A percentile compares a stretch with the other conserved stretches of the same genome.
phyloP scores from a whole-genome alignment of 2,113 vertebrate genomes.

The Chionis minor region DNA sequence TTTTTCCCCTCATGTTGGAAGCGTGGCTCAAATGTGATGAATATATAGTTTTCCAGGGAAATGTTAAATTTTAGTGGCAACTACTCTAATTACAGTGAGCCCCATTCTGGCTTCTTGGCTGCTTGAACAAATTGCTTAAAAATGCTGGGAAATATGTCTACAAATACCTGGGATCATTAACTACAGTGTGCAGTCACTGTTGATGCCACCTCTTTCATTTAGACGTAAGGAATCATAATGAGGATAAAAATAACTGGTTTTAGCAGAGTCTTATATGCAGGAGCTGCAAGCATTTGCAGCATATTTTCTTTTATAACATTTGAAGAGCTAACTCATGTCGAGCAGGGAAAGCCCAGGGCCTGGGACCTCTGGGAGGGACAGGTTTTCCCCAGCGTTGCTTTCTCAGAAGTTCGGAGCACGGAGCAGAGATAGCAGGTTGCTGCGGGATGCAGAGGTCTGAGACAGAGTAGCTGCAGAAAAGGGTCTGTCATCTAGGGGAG shows the following conservation, averaged over 20 bases:
- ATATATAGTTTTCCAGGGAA: neutral
- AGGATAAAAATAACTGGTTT: neutral
- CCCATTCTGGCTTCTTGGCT: neutral
- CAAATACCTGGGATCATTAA: neutral
- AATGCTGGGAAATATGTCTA: neutral
- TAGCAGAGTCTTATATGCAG: neutral
- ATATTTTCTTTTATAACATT: neutral
- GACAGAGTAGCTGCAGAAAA: conserved; percentile 1
- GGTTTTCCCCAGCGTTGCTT: neutral
- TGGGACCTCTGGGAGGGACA: neutral
- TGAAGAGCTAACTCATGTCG: neutral
- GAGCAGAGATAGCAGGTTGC: neutral
- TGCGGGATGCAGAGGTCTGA: neutral
- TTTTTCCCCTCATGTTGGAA: neutral
- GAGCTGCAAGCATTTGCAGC: neutral
- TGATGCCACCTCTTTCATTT: neutral
- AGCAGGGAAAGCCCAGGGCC: neutral
- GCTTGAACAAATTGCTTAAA: neutral
- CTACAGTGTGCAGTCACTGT: neutral
- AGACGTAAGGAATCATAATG: neutral
- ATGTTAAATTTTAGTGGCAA: neutral
- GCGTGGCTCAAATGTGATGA: neutral
- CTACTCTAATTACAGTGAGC: neutral
- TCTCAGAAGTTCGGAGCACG: neutral
- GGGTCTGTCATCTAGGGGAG: neutral